Evolutionary conservation across 2,888 invertebrate genomes (phyloP).

Genomic region (Noctua janthina): DNA sequence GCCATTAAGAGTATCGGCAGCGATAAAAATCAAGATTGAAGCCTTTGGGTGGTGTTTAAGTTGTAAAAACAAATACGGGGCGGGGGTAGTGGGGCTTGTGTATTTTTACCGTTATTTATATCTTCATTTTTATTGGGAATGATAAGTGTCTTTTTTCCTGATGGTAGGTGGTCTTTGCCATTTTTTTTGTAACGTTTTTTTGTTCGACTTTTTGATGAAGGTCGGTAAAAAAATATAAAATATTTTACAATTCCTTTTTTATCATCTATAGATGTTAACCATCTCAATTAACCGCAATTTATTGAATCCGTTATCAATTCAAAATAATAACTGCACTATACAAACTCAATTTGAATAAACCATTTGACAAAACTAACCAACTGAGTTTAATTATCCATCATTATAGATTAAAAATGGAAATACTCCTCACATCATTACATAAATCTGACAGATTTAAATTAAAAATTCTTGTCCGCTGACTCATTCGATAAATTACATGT

Average conservation of each 20-base stretch:
- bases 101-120: constrained; percentile 60
- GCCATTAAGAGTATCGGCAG: constrained; percentile 79
- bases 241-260: not conserved
- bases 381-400: constrained; percentile 23
- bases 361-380: constrained; percentile 7
- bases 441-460: constrained; percentile 54
- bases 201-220: not conserved
- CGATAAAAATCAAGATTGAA: constrained; percentile 79
- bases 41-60: constrained; percentile 73
- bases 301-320: not conserved
- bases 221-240: not conserved
- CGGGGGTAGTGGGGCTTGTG: constrained; percentile 64
- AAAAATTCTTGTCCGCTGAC: constrained; percentile 52
- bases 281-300: constrained; percentile 1
- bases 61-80: constrained; percentile 77
- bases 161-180: constrained; percentile 59
- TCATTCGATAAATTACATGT: constrained; percentile 55
- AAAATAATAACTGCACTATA: constrained; percentile 1
- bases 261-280: not conserved
- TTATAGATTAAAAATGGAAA: constrained; percentile 40
- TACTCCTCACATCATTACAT: constrained; percentile 16
- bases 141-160: constrained; percentile 51
- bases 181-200: constrained; percentile 40
- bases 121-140: constrained; percentile 62
- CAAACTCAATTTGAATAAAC: constrained; percentile 7